Percentiles rank a stretch among this genome's conserved stretches.
Conservation (phyloP, 1,140 invertebrate genomes). For the Augochlora pura region DNA sequence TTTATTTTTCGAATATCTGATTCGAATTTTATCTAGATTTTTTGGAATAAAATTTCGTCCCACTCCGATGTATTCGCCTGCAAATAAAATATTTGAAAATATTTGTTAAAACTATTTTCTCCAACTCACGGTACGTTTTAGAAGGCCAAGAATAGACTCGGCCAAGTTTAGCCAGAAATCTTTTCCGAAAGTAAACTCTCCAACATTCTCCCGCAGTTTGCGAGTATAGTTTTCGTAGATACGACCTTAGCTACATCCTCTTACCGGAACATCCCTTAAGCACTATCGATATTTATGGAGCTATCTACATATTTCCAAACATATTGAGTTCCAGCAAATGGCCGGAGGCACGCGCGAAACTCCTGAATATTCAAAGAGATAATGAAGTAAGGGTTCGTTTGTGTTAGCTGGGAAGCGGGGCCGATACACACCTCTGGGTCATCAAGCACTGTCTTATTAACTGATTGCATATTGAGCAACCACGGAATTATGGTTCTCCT, state of each 20-base stretch:
- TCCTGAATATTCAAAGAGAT: constrained; percentile 79
- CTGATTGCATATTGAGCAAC: constrained; percentile 63
- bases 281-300: constrained; percentile 70
- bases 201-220: constrained; percentile 19
- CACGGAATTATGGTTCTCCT: constrained; percentile 51
- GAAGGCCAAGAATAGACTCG: background rate
- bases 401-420: constrained; percentile 52
- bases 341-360: constrained; percentile 74
- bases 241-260: constrained; percentile 9
- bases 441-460: constrained; percentile 68
- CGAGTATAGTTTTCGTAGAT: constrained; percentile 31
- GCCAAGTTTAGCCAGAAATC: background rate
- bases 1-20: no score
- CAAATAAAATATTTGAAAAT: no score
- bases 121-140: no score
- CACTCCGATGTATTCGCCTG: no score
- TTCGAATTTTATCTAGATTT: no score
- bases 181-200: background rate
- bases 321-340: constrained; percentile 76
- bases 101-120: no score
- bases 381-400: constrained; percentile 77
- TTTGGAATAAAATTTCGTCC: no score
- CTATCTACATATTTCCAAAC: constrained; percentile 76
- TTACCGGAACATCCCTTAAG: constrained; percentile 51
- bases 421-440: constrained; percentile 64